Evolutionary conservation across 2,113 vertebrate genomes (phyloP).

Genomic region (Scalopus aquaticus): DNA sequence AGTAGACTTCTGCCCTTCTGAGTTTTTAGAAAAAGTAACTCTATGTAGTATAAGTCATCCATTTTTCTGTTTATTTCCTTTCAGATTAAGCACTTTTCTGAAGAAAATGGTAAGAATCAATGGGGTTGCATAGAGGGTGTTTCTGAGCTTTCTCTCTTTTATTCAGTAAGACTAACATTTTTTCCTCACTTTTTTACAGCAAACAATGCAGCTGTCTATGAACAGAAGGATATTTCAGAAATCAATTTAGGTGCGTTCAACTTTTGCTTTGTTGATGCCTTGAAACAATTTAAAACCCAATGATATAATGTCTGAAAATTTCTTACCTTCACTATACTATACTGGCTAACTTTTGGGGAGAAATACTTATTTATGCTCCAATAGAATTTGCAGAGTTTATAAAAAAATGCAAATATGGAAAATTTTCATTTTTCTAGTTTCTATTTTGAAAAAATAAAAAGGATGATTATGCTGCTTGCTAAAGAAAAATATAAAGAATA

Average conservation of each 20-base stretch:
- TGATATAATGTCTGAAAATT: neutral
- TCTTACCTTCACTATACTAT: neutral
- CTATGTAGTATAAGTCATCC: neutral
- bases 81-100: constrained; percentile 67
- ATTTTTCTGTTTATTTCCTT: constrained; percentile 68
- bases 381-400: neutral
- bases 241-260: constrained; percentile 85
- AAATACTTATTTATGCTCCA: neutral
- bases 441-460: neutral
- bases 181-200: constrained; percentile 62
- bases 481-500: neutral
- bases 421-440: neutral
- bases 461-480: neutral
- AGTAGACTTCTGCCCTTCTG: constrained; percentile 34
- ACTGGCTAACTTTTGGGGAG: neutral
- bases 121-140: neutral
- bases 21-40: neutral
- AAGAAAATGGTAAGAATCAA: constrained; percentile 77
- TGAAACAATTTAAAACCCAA: constrained; percentile 26
- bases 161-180: neutral
- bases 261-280: neutral
- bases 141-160: constrained; percentile 21
- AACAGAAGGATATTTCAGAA: constrained; percentile 83
- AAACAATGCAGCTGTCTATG: constrained; percentile 23
- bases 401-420: neutral